Percentiles rank a stretch among this genome's conserved stretches.
phyloP scores from a whole-genome alignment of 1,140 invertebrate species.

The Aphelenchoides fujianensis region DNA sequence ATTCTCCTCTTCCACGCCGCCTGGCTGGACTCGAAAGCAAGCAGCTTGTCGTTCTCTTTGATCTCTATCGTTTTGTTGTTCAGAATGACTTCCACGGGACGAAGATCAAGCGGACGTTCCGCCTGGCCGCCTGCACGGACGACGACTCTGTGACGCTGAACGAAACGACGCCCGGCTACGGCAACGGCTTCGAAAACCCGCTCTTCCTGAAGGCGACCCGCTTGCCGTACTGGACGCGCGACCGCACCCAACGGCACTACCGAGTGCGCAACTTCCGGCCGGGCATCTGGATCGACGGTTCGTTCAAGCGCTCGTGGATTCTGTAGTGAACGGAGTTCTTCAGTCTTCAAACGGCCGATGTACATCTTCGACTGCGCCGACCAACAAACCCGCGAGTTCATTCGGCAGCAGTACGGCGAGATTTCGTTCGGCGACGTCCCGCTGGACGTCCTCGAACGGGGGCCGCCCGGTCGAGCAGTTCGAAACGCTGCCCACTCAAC shows the following conservation, averaged over 20 bases:
- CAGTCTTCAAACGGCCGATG: conserved; percentile 40
- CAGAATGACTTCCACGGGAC: conserved; percentile 40
- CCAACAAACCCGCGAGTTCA: conserved; percentile 26
- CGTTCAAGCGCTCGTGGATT: background rate
- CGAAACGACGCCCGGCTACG: conserved; percentile 37
- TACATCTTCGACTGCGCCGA: conserved; percentile 37
- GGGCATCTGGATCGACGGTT: conserved; percentile 39
- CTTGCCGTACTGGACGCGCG: conserved; percentile 4
- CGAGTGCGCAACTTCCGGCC: conserved; percentile 25
- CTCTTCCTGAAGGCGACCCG: background rate
- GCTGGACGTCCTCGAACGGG: conserved; percentile 30
- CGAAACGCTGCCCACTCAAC: conserved; percentile 30
- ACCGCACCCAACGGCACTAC: conserved; percentile 20
- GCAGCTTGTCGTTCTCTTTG: too few species aligned
- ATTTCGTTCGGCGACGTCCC: conserved; percentile 32
- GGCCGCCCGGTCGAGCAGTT: conserved; percentile 42
- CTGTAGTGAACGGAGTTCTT: too few species aligned
- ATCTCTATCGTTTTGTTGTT: too few species aligned
- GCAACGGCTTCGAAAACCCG: background rate
- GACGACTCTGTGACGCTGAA: conserved; percentile 41
- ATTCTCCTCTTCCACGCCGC: conserved; percentile 32
- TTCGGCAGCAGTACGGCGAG: conserved; percentile 35
- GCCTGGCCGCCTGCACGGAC: conserved; percentile 23
- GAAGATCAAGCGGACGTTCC: conserved; percentile 38
- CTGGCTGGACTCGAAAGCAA: conserved; percentile 41